Percentiles rank a stretch among this genome's conserved stretches.
Conservation (phyloP, 1,140 invertebrate genomes). For the Cardiocondyla obscurior region DNA sequence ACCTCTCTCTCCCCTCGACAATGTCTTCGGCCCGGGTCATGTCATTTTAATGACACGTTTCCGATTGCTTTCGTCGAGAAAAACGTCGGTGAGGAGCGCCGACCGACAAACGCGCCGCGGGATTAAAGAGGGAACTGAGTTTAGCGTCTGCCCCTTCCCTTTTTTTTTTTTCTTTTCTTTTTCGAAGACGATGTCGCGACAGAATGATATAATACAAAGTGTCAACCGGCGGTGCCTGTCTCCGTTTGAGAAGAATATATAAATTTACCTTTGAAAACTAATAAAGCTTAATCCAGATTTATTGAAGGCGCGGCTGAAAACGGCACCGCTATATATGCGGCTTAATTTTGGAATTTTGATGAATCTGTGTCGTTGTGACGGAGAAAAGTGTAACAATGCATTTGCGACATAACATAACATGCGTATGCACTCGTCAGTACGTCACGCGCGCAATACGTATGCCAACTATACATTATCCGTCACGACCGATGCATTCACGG, state of each 20-base stretch:
- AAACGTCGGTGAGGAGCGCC: background rate
- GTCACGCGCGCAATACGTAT: background rate
- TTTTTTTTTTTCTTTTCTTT: background rate
- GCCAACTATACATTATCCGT: background rate
- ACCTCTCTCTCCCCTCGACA: background rate
- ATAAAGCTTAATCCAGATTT: slow-evolving; percentile 43
- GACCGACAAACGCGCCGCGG: background rate
- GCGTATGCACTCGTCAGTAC: background rate
- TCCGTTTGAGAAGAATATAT: background rate
- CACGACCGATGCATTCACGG: background rate
- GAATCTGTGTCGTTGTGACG: background rate
- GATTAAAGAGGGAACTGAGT: slow-evolving; percentile 5
- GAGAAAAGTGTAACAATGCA: background rate
- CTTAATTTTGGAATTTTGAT: background rate
- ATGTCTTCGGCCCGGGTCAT: slow-evolving; percentile 13
- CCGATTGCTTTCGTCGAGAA: slow-evolving; percentile 40
- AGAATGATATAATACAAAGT: background rate
- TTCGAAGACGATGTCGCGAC: background rate
- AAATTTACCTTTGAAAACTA: slow-evolving; percentile 24
- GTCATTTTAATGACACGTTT: slow-evolving; percentile 59
- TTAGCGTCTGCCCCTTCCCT: background rate
- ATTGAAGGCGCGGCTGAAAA: background rate
- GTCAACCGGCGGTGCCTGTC: background rate
- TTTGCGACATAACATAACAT: background rate
- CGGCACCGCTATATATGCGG: too few relatives aligned